Conservation (phyloP, 2,888 invertebrate species). For the Branchinecta sandiegonensis region DNA sequence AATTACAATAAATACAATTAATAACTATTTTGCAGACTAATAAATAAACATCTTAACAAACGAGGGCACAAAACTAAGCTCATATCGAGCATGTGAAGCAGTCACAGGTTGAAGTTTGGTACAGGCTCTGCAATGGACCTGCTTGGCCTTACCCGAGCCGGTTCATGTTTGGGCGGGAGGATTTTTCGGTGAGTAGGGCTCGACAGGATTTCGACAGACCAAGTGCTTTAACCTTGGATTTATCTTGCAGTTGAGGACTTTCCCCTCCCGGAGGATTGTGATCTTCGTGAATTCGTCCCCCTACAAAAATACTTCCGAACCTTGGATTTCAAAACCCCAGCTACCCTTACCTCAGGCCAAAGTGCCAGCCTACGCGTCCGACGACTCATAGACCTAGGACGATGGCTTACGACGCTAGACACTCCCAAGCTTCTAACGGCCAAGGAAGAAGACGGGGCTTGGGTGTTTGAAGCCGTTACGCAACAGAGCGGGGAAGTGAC, state of each 20-base stretch:
- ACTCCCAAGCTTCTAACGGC: neutral
- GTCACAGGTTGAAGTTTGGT: too few species aligned
- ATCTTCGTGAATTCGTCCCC: conserved; percentile 62
- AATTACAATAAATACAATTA: too few species aligned
- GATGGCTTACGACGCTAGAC: neutral
- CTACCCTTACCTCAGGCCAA: neutral
- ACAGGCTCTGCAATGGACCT: too few species aligned
- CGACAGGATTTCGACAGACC: too few species aligned
- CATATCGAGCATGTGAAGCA: too few species aligned
- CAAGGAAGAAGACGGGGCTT: neutral
- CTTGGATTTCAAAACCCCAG: neutral
- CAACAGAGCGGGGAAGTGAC: conserved; percentile 5
- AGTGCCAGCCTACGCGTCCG: neutral
- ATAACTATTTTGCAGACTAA: too few species aligned
- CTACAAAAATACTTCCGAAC: conserved; percentile 34
- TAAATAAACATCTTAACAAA: too few species aligned
- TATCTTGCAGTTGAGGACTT: conserved; percentile 41
- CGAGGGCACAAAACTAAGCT: too few species aligned
- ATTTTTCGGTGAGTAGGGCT: too few species aligned
- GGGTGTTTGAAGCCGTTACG: neutral
- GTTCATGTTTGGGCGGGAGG: too few species aligned
- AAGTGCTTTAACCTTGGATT: too few species aligned
- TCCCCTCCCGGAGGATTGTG: conserved; percentile 62
- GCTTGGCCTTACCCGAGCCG: too few species aligned
- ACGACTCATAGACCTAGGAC: conserved; percentile 2